These are phyloP conservation scores for Cantharis rustica DNA, from an alignment of 2,888 invertebrate genomes.

Conservation along the genomic window DNA sequence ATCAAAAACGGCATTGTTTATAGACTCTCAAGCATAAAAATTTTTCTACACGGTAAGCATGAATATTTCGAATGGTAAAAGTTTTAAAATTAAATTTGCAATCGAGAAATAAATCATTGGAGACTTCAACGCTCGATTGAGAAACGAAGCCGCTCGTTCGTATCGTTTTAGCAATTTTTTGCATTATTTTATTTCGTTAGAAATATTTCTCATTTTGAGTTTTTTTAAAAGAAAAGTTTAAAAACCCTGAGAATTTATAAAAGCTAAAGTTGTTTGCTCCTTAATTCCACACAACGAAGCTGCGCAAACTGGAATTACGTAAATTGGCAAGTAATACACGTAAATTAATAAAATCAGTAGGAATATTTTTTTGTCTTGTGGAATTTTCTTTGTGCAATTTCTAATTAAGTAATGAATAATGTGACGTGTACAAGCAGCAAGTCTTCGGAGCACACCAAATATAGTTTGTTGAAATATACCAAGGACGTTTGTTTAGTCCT, in stretches of 20 bases:
- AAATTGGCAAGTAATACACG: not conserved
- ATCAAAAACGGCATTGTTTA: conserved; percentile 9
- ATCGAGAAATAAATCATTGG: not conserved
- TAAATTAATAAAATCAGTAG: not conserved
- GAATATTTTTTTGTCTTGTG: not conserved
- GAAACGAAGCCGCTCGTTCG: not conserved
- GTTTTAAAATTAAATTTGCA: not conserved
- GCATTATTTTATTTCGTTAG: not conserved
- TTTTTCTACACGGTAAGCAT: not conserved
- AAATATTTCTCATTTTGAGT: too few species aligned
- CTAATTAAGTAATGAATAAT: conserved; percentile 1
- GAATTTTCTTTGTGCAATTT: not conserved
- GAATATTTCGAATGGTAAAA: not conserved
- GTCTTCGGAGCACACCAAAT: not conserved
- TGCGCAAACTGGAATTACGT: not conserved
- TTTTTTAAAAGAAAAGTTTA: not conserved
- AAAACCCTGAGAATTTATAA: not conserved
- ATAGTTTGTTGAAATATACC: conserved; percentile 1
- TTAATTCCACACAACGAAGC: not conserved
- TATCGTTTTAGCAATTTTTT: not conserved
- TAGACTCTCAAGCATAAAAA: conserved; percentile 4
- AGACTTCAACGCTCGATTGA: not conserved
- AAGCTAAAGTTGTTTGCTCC: not conserved
- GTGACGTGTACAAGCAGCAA: not conserved
- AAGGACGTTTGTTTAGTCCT: conserved; percentile 1